Conservation (phyloP, 2,797 vertebrate genomes). For the Onychomys arenicola region DNA sequence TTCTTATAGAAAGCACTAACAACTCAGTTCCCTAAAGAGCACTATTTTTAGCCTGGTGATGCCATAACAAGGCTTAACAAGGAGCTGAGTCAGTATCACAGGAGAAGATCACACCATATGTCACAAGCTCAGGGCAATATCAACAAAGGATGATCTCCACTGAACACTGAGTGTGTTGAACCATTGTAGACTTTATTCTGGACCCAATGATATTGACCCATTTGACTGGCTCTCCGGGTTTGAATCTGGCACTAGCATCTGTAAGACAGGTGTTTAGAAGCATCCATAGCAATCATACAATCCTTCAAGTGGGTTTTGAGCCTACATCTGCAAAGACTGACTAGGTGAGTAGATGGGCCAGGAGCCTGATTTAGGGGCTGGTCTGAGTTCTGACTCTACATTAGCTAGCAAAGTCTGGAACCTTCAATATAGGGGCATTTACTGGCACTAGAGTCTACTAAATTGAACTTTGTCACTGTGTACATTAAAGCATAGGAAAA, state of each 20-base stretch:
- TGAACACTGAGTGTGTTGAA: neutral
- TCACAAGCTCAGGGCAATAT: neutral
- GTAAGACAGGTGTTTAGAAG: neutral
- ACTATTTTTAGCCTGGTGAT: neutral
- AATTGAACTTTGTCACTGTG: neutral
- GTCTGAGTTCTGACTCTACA: neutral
- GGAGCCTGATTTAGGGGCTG: neutral
- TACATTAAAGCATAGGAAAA: too few relatives aligned
- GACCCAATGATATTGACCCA: neutral
- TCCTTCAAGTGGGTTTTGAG: neutral
- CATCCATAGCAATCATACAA: neutral
- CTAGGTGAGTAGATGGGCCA: neutral
- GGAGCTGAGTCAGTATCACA: neutral
- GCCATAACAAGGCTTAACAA: neutral
- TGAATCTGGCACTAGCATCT: neutral
- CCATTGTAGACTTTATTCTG: neutral
- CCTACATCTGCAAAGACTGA: neutral
- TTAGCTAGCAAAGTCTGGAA: neutral
- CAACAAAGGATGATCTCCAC: neutral
- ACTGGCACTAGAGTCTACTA: neutral
- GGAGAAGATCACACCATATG: neutral
- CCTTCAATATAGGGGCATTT: neutral
- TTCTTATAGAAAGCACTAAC: neutral
- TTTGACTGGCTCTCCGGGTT: neutral
- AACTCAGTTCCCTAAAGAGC: neutral